Percentiles rank a stretch among this genome's conserved stretches.
phyloP scores from a whole-genome alignment of 2,888 invertebrate genomes.

The Phymatocera aterrima region DNA sequence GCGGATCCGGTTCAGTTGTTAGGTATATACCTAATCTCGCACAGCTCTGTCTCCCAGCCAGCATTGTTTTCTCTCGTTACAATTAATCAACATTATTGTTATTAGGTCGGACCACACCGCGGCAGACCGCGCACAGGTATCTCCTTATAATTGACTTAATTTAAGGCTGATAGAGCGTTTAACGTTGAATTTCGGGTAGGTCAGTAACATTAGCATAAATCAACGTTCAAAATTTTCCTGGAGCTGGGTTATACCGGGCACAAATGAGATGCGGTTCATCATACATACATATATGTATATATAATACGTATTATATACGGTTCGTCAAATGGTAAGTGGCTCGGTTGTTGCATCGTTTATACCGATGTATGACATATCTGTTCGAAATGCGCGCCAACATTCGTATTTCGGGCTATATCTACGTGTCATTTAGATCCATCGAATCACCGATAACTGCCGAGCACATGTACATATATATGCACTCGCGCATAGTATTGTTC shows the following conservation, averaged over 20 bases:
- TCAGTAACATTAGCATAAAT: slow-evolving; percentile 66
- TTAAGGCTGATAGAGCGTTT: slow-evolving; percentile 68
- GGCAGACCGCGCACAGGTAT: too few species aligned
- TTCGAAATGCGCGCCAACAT: neutral
- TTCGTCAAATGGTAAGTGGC: slow-evolving; percentile 41
- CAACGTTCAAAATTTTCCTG: slow-evolving; percentile 50
- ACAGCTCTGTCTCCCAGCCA: too few species aligned
- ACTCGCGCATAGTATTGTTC: too few species aligned
- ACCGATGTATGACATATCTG: neutral
- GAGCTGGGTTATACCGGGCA: slow-evolving; percentile 8
- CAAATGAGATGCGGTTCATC: slow-evolving; percentile 58
- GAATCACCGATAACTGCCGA: too few species aligned
- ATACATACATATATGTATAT: slow-evolving; percentile 51
- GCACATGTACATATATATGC: too few species aligned
- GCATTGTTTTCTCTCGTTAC: neutral
- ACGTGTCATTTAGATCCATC: neutral
- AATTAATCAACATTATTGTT: slow-evolving; percentile 55
- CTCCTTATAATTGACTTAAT: slow-evolving; percentile 67
- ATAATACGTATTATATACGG: too few species aligned
- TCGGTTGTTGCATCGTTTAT: slow-evolving; percentile 13
- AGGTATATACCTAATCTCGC: too few species aligned
- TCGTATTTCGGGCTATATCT: neutral
- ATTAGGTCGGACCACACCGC: slow-evolving; percentile 47
- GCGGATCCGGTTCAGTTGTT: too few species aligned
- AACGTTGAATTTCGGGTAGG: slow-evolving; percentile 60